A percentile compares a stretch with the other conserved stretches of the same genome.
Conservation (phyloP, 1,140 invertebrate genomes). For the Acyrthosiphon pisum region DNA sequence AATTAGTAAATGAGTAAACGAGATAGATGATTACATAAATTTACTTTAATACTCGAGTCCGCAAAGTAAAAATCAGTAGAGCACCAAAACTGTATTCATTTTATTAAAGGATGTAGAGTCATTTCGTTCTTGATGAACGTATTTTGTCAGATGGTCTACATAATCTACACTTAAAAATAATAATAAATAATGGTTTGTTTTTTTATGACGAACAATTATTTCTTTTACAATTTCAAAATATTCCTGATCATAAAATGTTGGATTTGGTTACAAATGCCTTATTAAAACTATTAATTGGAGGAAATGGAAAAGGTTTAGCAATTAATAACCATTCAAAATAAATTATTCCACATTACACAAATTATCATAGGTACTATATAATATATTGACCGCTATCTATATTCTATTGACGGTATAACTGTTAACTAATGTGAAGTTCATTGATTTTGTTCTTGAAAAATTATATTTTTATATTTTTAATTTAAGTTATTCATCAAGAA, state of each 20-base stretch:
- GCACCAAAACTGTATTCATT: not conserved
- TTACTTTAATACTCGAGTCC: not conserved
- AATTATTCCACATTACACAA: not conserved
- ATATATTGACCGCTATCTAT: not conserved
- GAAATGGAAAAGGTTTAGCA: not conserved
- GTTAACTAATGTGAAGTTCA: not conserved
- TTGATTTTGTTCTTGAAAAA: not conserved
- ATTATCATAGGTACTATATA: not conserved
- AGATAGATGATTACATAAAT: too few species aligned
- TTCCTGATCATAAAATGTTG: not conserved
- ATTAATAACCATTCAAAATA: not conserved
- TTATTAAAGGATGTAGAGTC: not conserved
- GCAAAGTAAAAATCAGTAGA: not conserved
- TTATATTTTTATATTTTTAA: not conserved
- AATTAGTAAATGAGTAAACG: too few species aligned
- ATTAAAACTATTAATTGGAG: not conserved
- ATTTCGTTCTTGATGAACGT: not conserved
- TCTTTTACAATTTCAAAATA: too few species aligned
- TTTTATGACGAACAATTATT: too few species aligned
- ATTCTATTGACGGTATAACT: not conserved
- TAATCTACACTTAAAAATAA: not conserved
- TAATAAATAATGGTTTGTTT: not conserved
- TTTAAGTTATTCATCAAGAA: not conserved
- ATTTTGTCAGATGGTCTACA: not conserved
- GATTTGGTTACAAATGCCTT: too few species aligned